Conservation (phyloP, 2,888 invertebrate genomes). For the Crossocerus cetratus region DNA sequence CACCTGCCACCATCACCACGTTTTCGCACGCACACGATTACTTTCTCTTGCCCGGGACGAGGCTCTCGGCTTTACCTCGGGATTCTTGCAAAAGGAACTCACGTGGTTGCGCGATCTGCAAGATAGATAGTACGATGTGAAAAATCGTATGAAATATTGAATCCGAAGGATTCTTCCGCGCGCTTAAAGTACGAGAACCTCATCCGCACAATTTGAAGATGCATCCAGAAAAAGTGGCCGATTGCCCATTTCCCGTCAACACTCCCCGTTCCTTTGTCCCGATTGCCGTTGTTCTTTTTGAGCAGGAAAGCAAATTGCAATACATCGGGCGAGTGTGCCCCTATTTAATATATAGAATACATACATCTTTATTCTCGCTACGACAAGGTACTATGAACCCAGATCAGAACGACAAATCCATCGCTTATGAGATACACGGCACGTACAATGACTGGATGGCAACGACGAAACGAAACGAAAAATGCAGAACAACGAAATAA, state of each 20-base stretch:
- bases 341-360: conserved; percentile 61
- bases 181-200: too few species aligned
- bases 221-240: background rate
- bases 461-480: conserved; percentile 45
- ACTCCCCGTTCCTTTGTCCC: background rate
- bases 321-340: conserved; percentile 63
- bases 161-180: too few species aligned
- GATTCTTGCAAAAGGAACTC: too few species aligned
- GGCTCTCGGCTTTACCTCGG: too few species aligned
- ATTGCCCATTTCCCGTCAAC: background rate
- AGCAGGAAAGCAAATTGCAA: conserved; percentile 25
- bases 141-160: too few species aligned
- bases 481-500: background rate
- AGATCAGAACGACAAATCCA: conserved; percentile 47
- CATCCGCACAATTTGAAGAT: too few species aligned
- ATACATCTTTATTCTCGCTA: conserved; percentile 58
- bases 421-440: conserved; percentile 44
- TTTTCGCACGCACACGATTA: too few species aligned
- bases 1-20: too few species aligned
- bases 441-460: conserved; percentile 51
- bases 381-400: conserved; percentile 54
- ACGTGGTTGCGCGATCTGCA: too few species aligned
- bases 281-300: conserved; percentile 8
- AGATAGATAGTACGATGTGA: too few species aligned
- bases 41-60: too few species aligned